Percentiles rank a stretch among this genome's conserved stretches.
Evolutionary conservation across 1,140 invertebrate genomes (phyloP).

Genomic region (Aphaenogaster ashmeadi): DNA sequence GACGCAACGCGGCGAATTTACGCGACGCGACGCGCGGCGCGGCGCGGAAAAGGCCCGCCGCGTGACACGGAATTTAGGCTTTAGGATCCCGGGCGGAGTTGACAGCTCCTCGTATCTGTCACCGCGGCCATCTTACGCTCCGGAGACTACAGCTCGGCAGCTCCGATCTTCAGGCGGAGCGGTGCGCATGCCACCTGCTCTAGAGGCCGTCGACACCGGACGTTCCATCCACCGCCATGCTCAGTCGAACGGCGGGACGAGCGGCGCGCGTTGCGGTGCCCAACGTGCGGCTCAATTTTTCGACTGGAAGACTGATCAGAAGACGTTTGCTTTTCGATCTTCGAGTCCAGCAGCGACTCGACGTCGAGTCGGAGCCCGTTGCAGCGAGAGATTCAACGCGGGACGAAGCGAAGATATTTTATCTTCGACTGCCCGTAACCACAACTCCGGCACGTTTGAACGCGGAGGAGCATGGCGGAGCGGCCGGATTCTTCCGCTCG

Average conservation of each 20-base stretch:
- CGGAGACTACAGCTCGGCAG: constrained; percentile 27
- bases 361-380: neutral
- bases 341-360: neutral
- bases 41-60: neutral
- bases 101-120: constrained; percentile 82
- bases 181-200: constrained; percentile 45
- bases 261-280: neutral
- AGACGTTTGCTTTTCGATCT: neutral
- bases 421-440: neutral
- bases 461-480: neutral
- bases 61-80: constrained; percentile 78
- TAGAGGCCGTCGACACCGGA: neutral
- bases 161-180: constrained; percentile 23
- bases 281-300: neutral
- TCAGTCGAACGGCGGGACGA: neutral
- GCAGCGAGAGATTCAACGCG: neutral
- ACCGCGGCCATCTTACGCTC: constrained; percentile 84
- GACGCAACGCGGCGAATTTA: neutral
- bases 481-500: neutral
- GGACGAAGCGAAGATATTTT: neutral
- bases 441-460: neutral
- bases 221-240: neutral
- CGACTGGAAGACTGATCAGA: no score
- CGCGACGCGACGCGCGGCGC: neutral
- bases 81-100: constrained; percentile 84